A percentile compares a stretch with the other conserved stretches of the same genome.
phyloP scores from a whole-genome alignment of 2,888 invertebrate species.

The Lasioglossum oenotherae region DNA sequence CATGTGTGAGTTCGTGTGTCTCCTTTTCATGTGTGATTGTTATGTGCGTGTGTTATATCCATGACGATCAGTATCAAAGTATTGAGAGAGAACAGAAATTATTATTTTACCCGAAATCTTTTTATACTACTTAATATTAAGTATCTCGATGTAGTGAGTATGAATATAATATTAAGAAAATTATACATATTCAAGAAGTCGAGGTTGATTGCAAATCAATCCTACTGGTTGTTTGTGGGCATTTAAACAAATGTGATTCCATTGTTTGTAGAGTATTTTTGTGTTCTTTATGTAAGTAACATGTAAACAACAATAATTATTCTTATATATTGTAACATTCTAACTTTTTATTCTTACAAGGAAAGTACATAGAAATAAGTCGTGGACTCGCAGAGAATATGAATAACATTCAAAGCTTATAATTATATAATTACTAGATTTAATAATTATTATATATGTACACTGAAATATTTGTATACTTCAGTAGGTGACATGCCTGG shows the following conservation, averaged over 20 bases:
- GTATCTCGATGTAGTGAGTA: not conserved
- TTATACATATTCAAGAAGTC: not conserved
- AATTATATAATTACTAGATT: not conserved
- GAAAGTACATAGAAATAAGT: not conserved
- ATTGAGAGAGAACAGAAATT: slow-evolving; percentile 39
- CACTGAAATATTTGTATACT: slow-evolving; percentile 40
- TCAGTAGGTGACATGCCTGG: slow-evolving; percentile 85
- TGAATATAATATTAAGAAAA: not conserved
- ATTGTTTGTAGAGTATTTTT: not conserved
- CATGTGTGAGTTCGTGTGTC: slow-evolving; percentile 40
- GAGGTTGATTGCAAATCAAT: not conserved
- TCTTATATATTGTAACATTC: not conserved
- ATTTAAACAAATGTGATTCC: slow-evolving; percentile 11
- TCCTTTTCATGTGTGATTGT: slow-evolving; percentile 44
- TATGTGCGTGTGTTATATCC: slow-evolving; percentile 50
- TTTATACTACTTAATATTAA: slow-evolving; percentile 38
- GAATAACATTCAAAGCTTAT: not conserved
- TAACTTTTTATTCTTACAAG: not conserved
- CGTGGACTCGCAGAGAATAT: not conserved
- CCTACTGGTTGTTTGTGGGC: not conserved
- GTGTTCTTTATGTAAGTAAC: slow-evolving; percentile 12
- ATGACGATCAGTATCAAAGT: slow-evolving; percentile 59
- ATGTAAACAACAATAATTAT: not conserved
- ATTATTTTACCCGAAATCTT: slow-evolving; percentile 30
- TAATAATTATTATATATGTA: not conserved